Conservation (phyloP, 2,113 vertebrate species). For the Tragelaphus imberbis region DNA sequence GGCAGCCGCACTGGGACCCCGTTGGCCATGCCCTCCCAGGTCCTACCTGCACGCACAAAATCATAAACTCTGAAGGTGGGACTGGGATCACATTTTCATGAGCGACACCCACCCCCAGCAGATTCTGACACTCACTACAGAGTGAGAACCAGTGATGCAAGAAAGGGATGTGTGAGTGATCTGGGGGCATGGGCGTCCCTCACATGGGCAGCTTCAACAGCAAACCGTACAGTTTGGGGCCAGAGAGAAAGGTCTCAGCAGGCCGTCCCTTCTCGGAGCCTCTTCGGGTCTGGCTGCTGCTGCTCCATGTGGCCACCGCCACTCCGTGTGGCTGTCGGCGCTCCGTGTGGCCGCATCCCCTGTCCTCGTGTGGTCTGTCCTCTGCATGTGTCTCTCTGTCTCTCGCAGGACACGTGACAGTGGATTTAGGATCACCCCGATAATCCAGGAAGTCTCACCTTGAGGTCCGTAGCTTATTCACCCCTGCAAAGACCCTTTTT, state of each 20-base stretch:
- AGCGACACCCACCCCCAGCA: fast-evolving
- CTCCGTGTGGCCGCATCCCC: fast-evolving
- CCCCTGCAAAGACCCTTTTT: not conserved
- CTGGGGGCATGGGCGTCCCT: not conserved
- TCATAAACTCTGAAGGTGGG: not conserved
- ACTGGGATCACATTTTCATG: not conserved
- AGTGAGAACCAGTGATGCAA: too few species aligned
- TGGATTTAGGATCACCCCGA: not conserved
- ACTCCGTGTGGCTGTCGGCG: not conserved
- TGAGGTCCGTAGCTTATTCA: not conserved
- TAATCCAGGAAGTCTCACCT: not conserved
- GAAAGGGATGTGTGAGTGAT: not conserved
- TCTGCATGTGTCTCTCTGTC: not conserved
- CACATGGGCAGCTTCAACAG: not conserved
- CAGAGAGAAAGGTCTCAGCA: not conserved
- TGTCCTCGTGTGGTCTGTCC: not conserved
- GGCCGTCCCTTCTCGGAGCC: not conserved
- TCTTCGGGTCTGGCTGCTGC: not conserved
- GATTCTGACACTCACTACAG: not conserved
- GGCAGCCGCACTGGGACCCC: not conserved
- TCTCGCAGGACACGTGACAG: not conserved
- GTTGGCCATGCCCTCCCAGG: not conserved
- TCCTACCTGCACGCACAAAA: not conserved
- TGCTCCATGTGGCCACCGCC: not conserved
- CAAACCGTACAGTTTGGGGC: not conserved